Evolutionary conservation across 2,797 vertebrate species (phyloP).

Genomic region (Pantherophis alleghaniensis): DNA sequence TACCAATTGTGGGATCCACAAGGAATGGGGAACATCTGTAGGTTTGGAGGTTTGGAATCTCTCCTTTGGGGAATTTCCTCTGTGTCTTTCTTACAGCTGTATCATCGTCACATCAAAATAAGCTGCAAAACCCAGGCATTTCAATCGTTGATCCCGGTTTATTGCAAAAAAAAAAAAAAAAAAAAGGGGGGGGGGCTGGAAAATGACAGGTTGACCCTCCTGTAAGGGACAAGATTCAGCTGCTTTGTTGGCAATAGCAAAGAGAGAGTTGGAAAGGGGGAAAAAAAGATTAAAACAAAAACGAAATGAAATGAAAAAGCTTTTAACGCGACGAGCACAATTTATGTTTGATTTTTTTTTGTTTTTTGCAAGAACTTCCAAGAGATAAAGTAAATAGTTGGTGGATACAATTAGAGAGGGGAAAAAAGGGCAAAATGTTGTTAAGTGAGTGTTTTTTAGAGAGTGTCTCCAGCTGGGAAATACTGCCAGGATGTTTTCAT

Average conservation of each 20-base stretch:
- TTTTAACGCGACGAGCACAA: conserved; percentile 26
- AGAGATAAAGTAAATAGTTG: conserved; percentile 13
- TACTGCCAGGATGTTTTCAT: conserved; percentile 6
- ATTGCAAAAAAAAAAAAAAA: conserved; percentile 28
- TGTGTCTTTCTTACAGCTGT: neutral
- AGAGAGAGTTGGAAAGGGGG: conserved; percentile 31
- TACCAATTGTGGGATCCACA: neutral
- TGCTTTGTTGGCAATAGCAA: conserved; percentile 53
- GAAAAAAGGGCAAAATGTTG: conserved; percentile 9
- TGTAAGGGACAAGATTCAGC: conserved; percentile 52
- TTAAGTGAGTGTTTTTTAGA: neutral
- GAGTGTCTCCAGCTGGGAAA: neutral
- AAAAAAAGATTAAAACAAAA: conserved; percentile 38
- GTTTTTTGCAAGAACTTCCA: conserved; percentile 13
- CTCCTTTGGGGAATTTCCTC: neutral
- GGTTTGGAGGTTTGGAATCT: neutral
- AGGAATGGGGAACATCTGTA: neutral
- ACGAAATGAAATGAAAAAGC: conserved; percentile 27
- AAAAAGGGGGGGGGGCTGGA: conserved; percentile 40
- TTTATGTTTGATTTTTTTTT: conserved; percentile 20
- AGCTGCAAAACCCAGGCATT: neutral
- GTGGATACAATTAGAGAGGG: neutral
- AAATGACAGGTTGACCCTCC: conserved; percentile 38
- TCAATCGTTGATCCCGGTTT: conserved; percentile 38
- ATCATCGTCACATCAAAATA: neutral